Conservation (phyloP, 2,888 invertebrate species). For the Pyralis farinalis region DNA sequence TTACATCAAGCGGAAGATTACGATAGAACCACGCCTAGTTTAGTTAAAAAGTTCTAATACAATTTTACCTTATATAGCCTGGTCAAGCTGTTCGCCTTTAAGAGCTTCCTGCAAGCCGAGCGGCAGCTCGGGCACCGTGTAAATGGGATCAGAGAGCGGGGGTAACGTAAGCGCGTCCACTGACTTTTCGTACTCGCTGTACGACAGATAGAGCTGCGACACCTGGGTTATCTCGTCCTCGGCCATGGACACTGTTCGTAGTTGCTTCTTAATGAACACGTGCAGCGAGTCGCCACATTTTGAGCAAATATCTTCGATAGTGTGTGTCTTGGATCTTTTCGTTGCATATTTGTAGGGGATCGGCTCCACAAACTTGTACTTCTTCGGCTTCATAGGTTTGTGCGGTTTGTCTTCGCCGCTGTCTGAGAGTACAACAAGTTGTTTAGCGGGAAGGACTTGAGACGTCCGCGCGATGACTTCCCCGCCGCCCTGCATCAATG, state of each 20-base stretch:
- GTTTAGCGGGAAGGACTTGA: constrained; percentile 28
- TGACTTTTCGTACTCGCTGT: constrained; percentile 57
- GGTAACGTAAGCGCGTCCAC: constrained; percentile 53
- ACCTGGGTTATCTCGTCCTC: constrained; percentile 60
- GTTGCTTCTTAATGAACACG: constrained; percentile 54
- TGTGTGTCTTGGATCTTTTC: constrained; percentile 37
- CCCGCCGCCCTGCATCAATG: constrained; percentile 66
- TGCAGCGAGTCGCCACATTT: constrained; percentile 60
- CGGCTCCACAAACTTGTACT: constrained; percentile 58
- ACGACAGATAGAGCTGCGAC: constrained; percentile 58
- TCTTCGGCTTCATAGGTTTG: constrained; percentile 33
- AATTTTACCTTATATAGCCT: constrained; percentile 38
- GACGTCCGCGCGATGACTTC: constrained; percentile 54
- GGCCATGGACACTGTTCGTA: constrained; percentile 55
- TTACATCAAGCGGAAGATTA: too few relatives aligned
- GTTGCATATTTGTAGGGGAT: constrained; percentile 47
- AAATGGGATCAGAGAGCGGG: constrained; percentile 64
- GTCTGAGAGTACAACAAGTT: constrained; percentile 48
- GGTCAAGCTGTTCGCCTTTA: constrained; percentile 48
- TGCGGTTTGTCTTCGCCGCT: constrained; percentile 38
- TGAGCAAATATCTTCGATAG: constrained; percentile 50
- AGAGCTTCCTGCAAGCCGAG: constrained; percentile 48
- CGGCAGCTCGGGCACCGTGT: constrained; percentile 59
- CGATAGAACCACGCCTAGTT: too few relatives aligned
- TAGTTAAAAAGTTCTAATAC: too few relatives aligned